Percentiles rank a stretch among this genome's conserved stretches.
phyloP scores from a whole-genome alignment of 30 jellyfish, hydroid and myxozoan species.

The Aurelia aurita region DNA sequence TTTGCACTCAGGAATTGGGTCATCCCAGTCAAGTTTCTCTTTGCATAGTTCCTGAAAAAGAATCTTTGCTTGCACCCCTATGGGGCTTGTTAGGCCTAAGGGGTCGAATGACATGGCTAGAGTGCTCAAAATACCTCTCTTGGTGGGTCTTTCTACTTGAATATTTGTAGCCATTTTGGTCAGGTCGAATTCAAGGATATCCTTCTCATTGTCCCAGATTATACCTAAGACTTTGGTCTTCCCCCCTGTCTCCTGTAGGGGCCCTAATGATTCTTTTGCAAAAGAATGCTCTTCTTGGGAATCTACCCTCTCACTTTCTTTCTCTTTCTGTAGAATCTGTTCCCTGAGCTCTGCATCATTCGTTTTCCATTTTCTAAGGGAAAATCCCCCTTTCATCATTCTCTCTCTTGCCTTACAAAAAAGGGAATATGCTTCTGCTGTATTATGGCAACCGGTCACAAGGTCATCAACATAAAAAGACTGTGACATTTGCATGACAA shows the following conservation, averaged over 20 bases:
- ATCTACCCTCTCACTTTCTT: constrained; percentile 9
- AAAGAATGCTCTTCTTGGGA: constrained; percentile 9
- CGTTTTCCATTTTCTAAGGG: constrained; percentile 42
- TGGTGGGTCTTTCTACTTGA: constrained; percentile 37
- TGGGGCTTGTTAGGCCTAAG: constrained; percentile 1
- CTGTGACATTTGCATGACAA: constrained; percentile 30
- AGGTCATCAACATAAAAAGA: constrained; percentile 54
- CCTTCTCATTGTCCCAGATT: constrained; percentile 41
- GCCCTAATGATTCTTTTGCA: constrained; percentile 50
- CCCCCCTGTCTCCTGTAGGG: constrained; percentile 21
- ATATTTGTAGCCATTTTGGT: constrained; percentile 2
- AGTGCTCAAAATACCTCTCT: constrained; percentile 34
- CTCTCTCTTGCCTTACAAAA: constrained; percentile 20
- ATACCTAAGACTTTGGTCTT: constrained; percentile 31
- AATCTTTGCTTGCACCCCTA: constrained; percentile 10
- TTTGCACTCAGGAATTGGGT: constrained; percentile 37
- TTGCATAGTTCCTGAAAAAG: constrained; percentile 31
- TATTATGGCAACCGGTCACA: constrained; percentile 20
- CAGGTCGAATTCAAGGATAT: constrained; percentile 1
- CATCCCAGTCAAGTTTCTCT: constrained; percentile 44
- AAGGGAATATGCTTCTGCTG: constrained; percentile 22
- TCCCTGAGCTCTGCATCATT: constrained; percentile 25
- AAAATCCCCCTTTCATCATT: constrained; percentile 50
- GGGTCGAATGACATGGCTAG: constrained; percentile 18
- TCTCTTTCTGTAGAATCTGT: constrained; percentile 25